A percentile compares a stretch with the other conserved stretches of the same genome.
These are phyloP conservation scores for Chrysochloris asiatica DNA, from an alignment of 2,113 vertebrate genomes.

Conservation along the genomic window DNA sequence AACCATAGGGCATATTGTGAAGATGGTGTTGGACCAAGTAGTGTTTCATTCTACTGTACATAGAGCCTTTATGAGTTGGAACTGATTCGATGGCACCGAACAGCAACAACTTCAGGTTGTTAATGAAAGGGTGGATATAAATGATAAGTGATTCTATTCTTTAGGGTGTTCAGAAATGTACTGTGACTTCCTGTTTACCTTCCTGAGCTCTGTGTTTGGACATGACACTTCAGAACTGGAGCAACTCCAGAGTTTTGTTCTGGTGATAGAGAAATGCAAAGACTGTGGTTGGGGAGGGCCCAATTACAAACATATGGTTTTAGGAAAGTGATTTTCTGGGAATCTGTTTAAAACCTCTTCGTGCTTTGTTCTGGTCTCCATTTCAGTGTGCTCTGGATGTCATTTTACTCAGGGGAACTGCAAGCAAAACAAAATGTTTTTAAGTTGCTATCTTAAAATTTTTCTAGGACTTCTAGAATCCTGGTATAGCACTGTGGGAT, in stretches of 20 bases:
- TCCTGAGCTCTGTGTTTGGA: not conserved
- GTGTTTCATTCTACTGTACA: too few relatives aligned
- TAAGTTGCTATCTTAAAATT: too few relatives aligned
- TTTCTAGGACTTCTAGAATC: too few relatives aligned
- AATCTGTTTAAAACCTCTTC: not conserved
- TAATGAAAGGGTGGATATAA: not conserved
- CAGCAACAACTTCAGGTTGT: not conserved
- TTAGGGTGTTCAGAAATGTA: not conserved
- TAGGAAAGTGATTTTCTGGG: not conserved
- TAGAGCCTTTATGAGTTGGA: too few relatives aligned
- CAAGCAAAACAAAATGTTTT: too few relatives aligned
- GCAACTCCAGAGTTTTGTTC: not conserved
- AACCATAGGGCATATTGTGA: too few relatives aligned
- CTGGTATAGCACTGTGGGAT: too few relatives aligned
- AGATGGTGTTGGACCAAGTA: too few relatives aligned
- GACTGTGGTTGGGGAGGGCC: not conserved
- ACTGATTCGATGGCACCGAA: too few relatives aligned
- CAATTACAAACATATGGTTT: not conserved
- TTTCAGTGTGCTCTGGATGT: not conserved
- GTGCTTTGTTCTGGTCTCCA: not conserved
- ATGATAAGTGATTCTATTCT: not conserved
- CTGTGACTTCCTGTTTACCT: slow-evolving; percentile 30
- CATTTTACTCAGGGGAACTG: too few relatives aligned
- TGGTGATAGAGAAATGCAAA: not conserved
- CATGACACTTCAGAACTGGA: not conserved